Conservation (phyloP, 2,113 vertebrate species). For the Lophochroa leadbeateri region DNA sequence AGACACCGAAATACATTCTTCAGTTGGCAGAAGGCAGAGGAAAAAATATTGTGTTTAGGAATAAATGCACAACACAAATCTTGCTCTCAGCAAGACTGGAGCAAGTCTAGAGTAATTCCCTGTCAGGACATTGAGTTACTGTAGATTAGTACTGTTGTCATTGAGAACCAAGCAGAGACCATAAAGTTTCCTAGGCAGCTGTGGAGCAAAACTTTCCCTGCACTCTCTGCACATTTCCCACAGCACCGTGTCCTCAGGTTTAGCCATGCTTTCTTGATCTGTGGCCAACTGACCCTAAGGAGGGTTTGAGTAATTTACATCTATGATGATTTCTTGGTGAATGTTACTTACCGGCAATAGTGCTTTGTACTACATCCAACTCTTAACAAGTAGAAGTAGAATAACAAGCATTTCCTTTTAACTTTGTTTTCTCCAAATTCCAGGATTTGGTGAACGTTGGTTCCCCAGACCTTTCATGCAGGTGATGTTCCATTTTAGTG, state of each 20-base stretch:
- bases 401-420: background rate
- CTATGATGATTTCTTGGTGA: background rate
- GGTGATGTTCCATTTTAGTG: background rate
- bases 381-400: background rate
- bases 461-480: rapidly evolving
- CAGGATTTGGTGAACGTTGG: background rate
- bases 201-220: background rate
- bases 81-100: background rate
- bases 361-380: background rate
- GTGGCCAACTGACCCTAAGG: background rate
- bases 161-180: background rate
- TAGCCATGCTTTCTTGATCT: background rate
- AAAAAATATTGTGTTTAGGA: background rate
- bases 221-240: rapidly evolving
- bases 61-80: background rate
- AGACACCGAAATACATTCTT: background rate
- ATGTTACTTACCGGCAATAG: background rate
- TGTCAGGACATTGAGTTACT: background rate
- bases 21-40: background rate
- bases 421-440: background rate
- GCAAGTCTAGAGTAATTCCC: background rate
- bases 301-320: background rate
- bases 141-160: background rate
- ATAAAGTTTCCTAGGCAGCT: background rate
- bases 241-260: background rate